Conservation (phyloP, 2,113 vertebrate genomes). For the Globicephala melas region DNA sequence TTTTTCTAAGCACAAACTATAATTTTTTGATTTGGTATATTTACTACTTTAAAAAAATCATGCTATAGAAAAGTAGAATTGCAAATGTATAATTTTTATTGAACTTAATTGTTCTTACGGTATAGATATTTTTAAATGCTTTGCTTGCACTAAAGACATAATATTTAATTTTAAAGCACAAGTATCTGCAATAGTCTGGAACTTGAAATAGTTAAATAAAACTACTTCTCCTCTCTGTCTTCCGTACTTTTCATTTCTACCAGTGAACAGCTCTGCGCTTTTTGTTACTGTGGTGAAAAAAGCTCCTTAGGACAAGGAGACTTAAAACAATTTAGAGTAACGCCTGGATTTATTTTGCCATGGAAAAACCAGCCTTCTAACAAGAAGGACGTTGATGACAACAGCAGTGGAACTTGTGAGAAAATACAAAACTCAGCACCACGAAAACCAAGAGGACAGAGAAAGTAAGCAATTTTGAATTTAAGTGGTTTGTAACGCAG, state of each 20-base stretch:
- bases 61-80: slow-evolving; percentile 19
- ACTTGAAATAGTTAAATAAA: background rate
- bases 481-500: background rate
- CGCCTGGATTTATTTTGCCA: slow-evolving; percentile 88
- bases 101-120: background rate
- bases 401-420: slow-evolving; percentile 83
- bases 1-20: background rate
- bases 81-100: background rate
- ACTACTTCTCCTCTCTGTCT: background rate
- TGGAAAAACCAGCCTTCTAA: slow-evolving; percentile 88
- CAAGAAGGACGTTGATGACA: slow-evolving; percentile 85
- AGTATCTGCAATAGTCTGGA: background rate
- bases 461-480: slow-evolving; percentile 83
- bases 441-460: slow-evolving; percentile 83
- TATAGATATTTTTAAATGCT: background rate
- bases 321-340: slow-evolving; percentile 92
- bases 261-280: slow-evolving; percentile 97
- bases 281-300: slow-evolving; percentile 94
- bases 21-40: background rate
- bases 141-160: background rate
- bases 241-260: slow-evolving; percentile 39
- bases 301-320: slow-evolving; percentile 95
- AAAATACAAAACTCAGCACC: slow-evolving; percentile 80
- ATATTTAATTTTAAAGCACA: background rate
- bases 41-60: background rate